These are phyloP conservation scores for Chloroceryle aenea DNA, from an alignment of 2,113 vertebrate species.

Conservation along the genomic window DNA sequence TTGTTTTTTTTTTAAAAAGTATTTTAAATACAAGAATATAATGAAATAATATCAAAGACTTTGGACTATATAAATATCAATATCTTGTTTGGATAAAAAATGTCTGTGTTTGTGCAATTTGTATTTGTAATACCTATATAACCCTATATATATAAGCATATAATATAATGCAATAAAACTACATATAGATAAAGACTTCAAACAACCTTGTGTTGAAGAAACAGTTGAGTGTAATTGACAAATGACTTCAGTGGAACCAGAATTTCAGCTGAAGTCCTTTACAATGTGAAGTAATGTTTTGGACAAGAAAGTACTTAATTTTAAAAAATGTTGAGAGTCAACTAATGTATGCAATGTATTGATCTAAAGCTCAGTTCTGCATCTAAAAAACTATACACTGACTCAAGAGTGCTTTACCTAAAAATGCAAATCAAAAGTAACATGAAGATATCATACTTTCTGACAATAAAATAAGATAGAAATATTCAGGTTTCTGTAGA, in stretches of 20 bases:
- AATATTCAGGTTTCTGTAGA: not conserved
- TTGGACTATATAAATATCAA: not conserved
- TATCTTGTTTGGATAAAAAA: not conserved
- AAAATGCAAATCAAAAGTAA: not conserved
- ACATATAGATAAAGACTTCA: not conserved
- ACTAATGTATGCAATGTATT: not conserved
- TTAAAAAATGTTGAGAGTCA: not conserved
- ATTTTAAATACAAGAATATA: not conserved
- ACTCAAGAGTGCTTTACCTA: not conserved
- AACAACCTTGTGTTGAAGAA: not conserved
- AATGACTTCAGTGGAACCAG: not conserved
- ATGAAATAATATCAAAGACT: not conserved
- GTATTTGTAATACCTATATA: not conserved
- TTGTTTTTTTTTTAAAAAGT: too few species aligned
- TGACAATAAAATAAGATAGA: not conserved
- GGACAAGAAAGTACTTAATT: not conserved
- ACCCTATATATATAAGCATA: not conserved
- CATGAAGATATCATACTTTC: not conserved
- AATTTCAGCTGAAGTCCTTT: not conserved
- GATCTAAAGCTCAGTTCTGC: not conserved
- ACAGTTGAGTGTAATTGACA: not conserved
- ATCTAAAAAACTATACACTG: not conserved
- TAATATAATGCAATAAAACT: not conserved
- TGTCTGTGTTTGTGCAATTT: not conserved
- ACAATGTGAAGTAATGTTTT: not conserved